Conservation (phyloP, 2,888 invertebrate genomes). For the Lingula anatina region DNA sequence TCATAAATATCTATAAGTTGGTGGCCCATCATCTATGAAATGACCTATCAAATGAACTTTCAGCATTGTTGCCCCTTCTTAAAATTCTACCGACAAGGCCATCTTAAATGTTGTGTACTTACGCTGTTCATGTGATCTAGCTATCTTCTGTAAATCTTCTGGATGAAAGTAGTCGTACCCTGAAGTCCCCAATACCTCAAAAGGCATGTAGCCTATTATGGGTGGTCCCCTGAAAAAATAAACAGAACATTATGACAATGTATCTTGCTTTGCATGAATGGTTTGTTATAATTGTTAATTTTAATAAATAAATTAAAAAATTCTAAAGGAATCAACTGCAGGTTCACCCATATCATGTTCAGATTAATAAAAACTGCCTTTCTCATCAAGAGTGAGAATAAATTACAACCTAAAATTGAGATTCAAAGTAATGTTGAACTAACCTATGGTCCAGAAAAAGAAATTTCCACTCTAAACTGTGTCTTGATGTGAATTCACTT, state of each 20-base stretch:
- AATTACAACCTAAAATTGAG: too few relatives aligned
- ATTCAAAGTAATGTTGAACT: conserved; percentile 1
- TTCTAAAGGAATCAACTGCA: background rate
- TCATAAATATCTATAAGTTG: too few relatives aligned
- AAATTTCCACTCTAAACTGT: conserved; percentile 95
- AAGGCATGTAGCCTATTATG: conserved; percentile 87
- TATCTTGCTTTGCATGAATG: too few relatives aligned
- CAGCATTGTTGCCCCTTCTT: too few relatives aligned
- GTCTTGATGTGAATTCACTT: conserved; percentile 84
- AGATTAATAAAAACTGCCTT: too few relatives aligned
- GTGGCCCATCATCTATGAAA: too few relatives aligned
- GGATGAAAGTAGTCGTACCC: conserved; percentile 95
- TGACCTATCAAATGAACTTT: too few relatives aligned
- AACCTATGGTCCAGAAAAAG: conserved; percentile 79
- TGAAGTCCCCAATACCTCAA: conserved; percentile 90
- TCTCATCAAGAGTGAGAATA: too few relatives aligned
- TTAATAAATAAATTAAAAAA: background rate
- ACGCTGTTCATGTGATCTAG: conserved; percentile 81
- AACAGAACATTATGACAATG: too few relatives aligned
- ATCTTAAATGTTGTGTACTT: too few relatives aligned
- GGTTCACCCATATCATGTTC: background rate
- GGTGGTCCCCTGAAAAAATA: conserved; percentile 69
- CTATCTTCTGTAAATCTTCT: conserved; percentile 84
- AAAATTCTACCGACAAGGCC: too few relatives aligned
- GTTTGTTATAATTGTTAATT: background rate